Conservation (phyloP, 2,797 vertebrate genomes). For the Protosalanx chinensis region DNA sequence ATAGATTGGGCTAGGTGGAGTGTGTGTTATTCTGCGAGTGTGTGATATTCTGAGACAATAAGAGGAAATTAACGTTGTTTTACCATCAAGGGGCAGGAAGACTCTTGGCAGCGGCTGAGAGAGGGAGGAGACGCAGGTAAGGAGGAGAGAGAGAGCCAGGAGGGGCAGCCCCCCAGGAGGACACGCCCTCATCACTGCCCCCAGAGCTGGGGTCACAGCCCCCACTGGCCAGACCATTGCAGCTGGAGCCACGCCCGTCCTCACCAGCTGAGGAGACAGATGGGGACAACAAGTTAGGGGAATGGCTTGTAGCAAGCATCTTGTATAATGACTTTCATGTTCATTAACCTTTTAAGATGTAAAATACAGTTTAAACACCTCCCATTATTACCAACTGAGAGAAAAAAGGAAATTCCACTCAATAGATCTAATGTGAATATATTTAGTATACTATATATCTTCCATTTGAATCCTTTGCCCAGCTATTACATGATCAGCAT, state of each 20-base stretch:
- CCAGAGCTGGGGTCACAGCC: slow-evolving; percentile 40
- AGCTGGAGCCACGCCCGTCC: slow-evolving; percentile 36
- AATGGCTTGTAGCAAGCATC: no score
- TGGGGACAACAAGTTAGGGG: not conserved
- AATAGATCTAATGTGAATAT: no score
- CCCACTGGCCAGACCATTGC: slow-evolving; percentile 62
- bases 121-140: slow-evolving; percentile 52
- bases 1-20: not conserved
- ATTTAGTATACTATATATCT: no score
- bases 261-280: slow-evolving; percentile 43
- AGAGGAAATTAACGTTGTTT: slow-evolving; percentile 26
- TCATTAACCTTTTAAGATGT: no score
- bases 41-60: not conserved
- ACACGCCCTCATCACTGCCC: slow-evolving; percentile 25
- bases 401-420: no score
- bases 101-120: slow-evolving; percentile 71
- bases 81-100: slow-evolving; percentile 77
- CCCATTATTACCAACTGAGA: no score
- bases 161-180: slow-evolving; percentile 32
- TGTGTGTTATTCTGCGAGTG: not conserved
- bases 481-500: no score
- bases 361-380: no score
- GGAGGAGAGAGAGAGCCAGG: slow-evolving; percentile 54
- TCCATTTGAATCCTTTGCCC: no score
- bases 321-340: no score